Base-by-base conservation (phyloP, 2,113 vertebrate genomes). In the Uropsilus gracilis region DNA sequence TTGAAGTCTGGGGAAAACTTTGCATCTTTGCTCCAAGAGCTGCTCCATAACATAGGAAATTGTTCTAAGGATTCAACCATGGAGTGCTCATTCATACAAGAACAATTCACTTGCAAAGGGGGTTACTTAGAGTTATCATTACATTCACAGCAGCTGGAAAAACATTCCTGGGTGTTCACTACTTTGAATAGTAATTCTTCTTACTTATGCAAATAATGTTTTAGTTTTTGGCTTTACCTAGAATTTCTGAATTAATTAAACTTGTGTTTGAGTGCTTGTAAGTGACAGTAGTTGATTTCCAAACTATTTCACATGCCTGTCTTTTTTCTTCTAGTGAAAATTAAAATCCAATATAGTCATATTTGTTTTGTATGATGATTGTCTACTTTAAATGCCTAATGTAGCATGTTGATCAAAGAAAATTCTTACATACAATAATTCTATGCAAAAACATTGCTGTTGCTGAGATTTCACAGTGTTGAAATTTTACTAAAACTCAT, bases 211-310 rank as follows among this genome's bases (percentile, higher is more conserved):
- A 90, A 83, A 26, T 82, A 44, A 64, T 87, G 4, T 42, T 64
- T 92, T 90, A 57, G 5, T 53, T 55, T 6, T 81, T 82, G 22
- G 8, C 8, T 61, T 86, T 63, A 53, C 8, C 1, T 24, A 72
- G 18, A 77, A n/a, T 86, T 86, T 53, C 8, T 78, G 6, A 94
- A 37, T 90, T 39, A 75, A 44, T 53, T 68, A 55, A 94, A 94
- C 17, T 34, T 84, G 0, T 71, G 34, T 86, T 59, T 83, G 22
- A 95, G 18, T 53, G 34, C 59, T 48, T 72, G 6, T 28, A 88
- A 53, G 13, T 63, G 16, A 3, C 6, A 20, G 5, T n/a, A 50
- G 28, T n/a, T 92, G 68, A 71, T 55, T 90, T 83, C 66, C 12
- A 59, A 92, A 72, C 13, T 44, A 82, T 42, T 76, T 64, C 9